Conservation (phyloP, 1,140 invertebrate species). For the Drosophila repleta region DNA sequence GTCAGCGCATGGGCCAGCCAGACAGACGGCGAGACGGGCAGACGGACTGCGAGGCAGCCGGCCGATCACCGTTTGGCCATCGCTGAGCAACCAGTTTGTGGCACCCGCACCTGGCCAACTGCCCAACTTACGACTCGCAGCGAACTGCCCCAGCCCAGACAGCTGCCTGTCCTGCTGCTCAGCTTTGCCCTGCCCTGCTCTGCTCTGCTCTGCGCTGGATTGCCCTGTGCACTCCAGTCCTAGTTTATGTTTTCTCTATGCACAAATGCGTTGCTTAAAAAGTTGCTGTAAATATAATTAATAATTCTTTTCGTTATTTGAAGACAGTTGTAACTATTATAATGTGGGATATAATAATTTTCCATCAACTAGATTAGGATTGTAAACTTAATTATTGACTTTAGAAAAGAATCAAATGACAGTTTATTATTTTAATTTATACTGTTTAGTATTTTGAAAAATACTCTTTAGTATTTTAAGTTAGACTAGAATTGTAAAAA, state of each 20-base stretch:
- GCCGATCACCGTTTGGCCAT: conserved; percentile 48
- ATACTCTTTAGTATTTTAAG: too few species aligned
- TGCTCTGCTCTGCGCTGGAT: conserved; percentile 14
- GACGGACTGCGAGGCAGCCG: neutral
- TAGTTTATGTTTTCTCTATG: neutral
- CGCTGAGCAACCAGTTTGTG: conserved; percentile 54
- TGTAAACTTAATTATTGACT: too few species aligned
- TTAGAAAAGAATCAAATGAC: too few species aligned
- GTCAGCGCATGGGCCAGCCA: neutral
- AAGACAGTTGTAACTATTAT: too few species aligned
- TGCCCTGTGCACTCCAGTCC: conserved; percentile 6
- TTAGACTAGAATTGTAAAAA: too few species aligned
- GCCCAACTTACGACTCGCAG: conserved; percentile 68
- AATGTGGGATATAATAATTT: too few species aligned
- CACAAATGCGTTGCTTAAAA: neutral
- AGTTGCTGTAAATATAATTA: neutral
- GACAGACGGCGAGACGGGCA: conserved; percentile 5
- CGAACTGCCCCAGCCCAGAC: conserved; percentile 46
- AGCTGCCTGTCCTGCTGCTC: conserved; percentile 53
- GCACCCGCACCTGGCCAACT: conserved; percentile 81
- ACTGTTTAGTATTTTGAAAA: too few species aligned
- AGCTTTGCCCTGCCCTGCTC: conserved; percentile 1
- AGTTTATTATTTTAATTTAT: too few species aligned
- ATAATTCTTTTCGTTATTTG: neutral
- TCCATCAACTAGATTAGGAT: too few species aligned